Evolutionary conservation across 2,113 vertebrate species (phyloP).

Genomic region (Pedetes capensis): DNA sequence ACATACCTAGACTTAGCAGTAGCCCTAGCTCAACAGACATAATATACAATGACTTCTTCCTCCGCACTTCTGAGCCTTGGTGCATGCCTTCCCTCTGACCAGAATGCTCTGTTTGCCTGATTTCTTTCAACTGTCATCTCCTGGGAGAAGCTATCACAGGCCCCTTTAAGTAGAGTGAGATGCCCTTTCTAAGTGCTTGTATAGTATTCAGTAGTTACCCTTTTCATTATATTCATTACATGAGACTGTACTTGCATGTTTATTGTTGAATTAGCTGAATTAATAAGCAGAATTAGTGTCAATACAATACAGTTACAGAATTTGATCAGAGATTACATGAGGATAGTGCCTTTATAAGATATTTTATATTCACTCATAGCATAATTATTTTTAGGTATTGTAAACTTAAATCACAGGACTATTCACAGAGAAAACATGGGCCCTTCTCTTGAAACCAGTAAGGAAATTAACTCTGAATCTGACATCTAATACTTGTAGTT

Average conservation of each 20-base stretch:
- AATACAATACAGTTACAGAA: background rate
- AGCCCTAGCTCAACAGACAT: accelerated
- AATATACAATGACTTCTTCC: background rate
- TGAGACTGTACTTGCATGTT: background rate
- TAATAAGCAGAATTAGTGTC: background rate
- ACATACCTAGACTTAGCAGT: background rate
- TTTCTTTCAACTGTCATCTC: background rate
- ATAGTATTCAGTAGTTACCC: background rate
- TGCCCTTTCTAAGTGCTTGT: background rate
- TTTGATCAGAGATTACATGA: background rate
- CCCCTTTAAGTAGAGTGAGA: background rate
- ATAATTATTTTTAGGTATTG: background rate
- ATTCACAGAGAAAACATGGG: background rate
- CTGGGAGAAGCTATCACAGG: background rate
- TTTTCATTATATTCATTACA: background rate
- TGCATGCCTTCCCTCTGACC: background rate
- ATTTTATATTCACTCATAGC: background rate
- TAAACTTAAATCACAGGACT: background rate
- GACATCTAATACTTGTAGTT: background rate
- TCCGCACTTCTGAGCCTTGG: background rate
- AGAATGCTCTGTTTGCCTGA: background rate
- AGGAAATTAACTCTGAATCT: background rate
- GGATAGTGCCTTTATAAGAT: background rate
- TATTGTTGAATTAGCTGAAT: background rate
- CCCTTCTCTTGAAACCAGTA: background rate